Evolutionary conservation across 2,113 vertebrate genomes (phyloP), one percentile per base, ranked within the genome.

Genomic region (Campylomormyrus numenius): DNA sequence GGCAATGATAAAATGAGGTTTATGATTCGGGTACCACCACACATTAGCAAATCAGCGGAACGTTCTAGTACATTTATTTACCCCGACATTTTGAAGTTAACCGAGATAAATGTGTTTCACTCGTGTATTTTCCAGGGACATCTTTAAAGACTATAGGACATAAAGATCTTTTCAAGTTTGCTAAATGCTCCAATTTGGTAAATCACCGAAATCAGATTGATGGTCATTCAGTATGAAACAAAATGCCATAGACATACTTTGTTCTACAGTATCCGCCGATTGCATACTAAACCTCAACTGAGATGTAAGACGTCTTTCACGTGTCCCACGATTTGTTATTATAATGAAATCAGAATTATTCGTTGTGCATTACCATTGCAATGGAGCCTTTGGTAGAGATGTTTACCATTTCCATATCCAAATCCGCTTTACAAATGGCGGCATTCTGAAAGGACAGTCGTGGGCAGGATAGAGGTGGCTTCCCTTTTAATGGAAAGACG

Each of bases 321-420:
- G 48, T 90, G 89, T 27, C 89, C 62, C 87, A 70, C 39, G 45
- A 91, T 92, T 91, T 90, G 90, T 90, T 90, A 91, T 93, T 92
- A 90, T 92, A 93, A 93, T 92, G 90, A 90, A 92, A 92, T 93
- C 70, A 83, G 91, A 92, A 92, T 92, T 92, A 92, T 93, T 93
- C 92, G 92, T 93, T 88, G 88, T 83, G 86, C 83, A 93, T 93
- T 92, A 92, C 91, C 93, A 93, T 93, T 5, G 90, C 91, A 93
- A 92, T 91, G 84, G 90, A 74, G 88, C 85, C 89, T 91, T 85
- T 90, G 83, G 90, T 89, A n/a, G 31, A 85, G 88, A 56, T 74
- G 49, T 58, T 88, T 7, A 27, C 45, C 53, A 92, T 92, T 89
- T 92, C 88, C 88, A 91, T 90, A 93, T 92, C 92, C 85, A 92